These are phyloP conservation scores for Drosophila suboccidentalis DNA, from an alignment of 2,888 invertebrate genomes.

Conservation along the genomic window DNA sequence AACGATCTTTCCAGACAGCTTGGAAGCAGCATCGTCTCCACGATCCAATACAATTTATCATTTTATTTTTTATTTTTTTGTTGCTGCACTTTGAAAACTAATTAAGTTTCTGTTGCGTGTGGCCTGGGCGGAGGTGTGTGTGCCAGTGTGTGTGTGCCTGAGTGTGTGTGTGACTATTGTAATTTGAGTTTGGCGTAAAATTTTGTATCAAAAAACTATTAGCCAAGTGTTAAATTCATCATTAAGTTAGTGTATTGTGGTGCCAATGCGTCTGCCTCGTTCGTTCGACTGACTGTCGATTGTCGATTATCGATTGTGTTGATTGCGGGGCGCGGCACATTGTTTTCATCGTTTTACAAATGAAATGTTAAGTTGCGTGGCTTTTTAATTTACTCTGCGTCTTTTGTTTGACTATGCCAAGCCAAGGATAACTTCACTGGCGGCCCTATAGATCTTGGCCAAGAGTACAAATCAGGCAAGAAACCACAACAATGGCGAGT, in stretches of 20 bases:
- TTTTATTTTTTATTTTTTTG: conserved; percentile 26
- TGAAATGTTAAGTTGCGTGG: conserved; percentile 59
- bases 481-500: conserved; percentile 4
- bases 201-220: conserved; percentile 80
- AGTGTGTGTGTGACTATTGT: conserved; percentile 62
- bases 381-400: conserved; percentile 56
- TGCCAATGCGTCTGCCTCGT: conserved; percentile 67
- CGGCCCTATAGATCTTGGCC: conserved; percentile 46
- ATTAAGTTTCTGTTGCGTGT: conserved; percentile 72
- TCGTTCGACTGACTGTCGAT: conserved; percentile 13
- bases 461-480: conserved; percentile 31
- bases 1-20: conserved; percentile 74
- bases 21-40: conserved; percentile 67
- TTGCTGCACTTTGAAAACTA: conserved; percentile 76
- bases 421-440: conserved; percentile 47
- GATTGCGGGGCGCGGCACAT: conserved; percentile 43
- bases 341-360: conserved; percentile 55
- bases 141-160: conserved; percentile 34
- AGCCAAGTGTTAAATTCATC: conserved; percentile 71
- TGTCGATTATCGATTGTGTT: conserved; percentile 24
- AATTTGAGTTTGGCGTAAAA: conserved; percentile 72
- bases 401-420: conserved; percentile 38
- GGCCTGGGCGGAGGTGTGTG: conserved; percentile 49
- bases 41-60: conserved; percentile 41
- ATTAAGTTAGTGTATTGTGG: conserved; percentile 55